Evolutionary conservation across 37 sponge, comb jelly and placozoan genomes (phyloP), one percentile per base, ranked within the genome.

Genomic region (Halichondria panicea): DNA sequence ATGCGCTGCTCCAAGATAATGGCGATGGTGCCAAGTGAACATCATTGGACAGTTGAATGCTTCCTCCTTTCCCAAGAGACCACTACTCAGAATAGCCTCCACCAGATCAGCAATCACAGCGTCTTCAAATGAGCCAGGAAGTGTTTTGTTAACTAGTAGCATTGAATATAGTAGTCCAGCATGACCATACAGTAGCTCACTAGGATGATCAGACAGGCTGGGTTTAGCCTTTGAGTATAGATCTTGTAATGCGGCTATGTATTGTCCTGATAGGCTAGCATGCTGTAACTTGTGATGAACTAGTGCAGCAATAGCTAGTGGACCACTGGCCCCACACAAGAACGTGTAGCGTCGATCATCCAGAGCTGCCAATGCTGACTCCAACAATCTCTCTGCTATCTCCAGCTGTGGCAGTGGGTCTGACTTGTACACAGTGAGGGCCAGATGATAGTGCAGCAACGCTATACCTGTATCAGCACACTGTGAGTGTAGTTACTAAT

Each of bases 1-100:
- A 82, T 97, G 98, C 0, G 98, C 98, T 46, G 95, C 98, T 65
- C 98, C 98, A 39, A 94, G 42, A 78, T 97, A 97, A 41, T 87
- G 79, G 55, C 83, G 92, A 24, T 69, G 87, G 41, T 97, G 95
- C 98, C 98, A 97, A 8, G 84, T 85, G 85, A 89, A 97, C 84
- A 91, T 79, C 28, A 97, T 83, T 27, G 98, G 87, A 18, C 76
- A 78, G 36, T 70, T 35, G 13, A 80, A 24, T 55, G 33, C 30
- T 12, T 76, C 36, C 55, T 63, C 75, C 28, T 65, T 48, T 7
- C 83, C 92, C n/a, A 37, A 59, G 79, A 88, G 72, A 1, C 94
- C 94, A 21, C 67, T 70, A 11, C 81, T 68, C 46, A 97, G 33
- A 4, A 88, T 68, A 31, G 77, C n/a, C 6, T 65, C 34, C 25